Evolutionary conservation across 2,113 vertebrate genomes (phyloP), one percentile per base, ranked within the genome.

Genomic region (Apteryx owenii): DNA sequence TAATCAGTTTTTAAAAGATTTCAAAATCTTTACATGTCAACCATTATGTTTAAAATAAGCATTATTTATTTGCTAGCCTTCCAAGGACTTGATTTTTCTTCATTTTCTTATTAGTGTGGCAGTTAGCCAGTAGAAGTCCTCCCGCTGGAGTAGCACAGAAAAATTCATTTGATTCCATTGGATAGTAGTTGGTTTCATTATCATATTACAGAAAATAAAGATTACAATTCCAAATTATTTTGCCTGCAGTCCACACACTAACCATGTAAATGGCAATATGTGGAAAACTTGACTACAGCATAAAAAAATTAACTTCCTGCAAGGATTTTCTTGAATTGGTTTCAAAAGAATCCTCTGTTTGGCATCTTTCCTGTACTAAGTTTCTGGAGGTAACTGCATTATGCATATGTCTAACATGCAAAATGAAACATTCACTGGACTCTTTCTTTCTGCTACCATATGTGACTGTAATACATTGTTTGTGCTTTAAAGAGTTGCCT

Each of bases 171-270:
- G 79, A 88, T 97, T 95, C 91, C 87, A 85, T 77, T 33, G 69
- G 85, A 90, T 88, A 84, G 48, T 29, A 61, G 65, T 58, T 97
- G 85, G 95, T 96, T 97, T 97, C 96, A 95, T 95, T 97, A 93
- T 77, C 85, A 78, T 91, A 93, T 91, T 94, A 91, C 15, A 90
- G 94, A 90, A 93, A 96, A 94, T 65, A 92, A 90, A 80, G 51
- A 80, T 95, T 92, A 79, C n/a, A 31, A 88, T 95, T 93, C 90
- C 88, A 81, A 81, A 84, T 83, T 22, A 93, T 95, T 96, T 94
- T 97, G 84, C 97, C 73, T 79, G 83, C 72, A 88, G 72, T 94
- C 89, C 58, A 40, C 81, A 79, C 88, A 89, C 84, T 65, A 80
- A 87, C 91, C 70, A 46, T 72, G 75, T 56, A 90, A 96, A 88